These are phyloP conservation scores for Bovichtus diacanthus DNA, from an alignment of 2,797 vertebrate genomes.

Conservation along the genomic window DNA sequence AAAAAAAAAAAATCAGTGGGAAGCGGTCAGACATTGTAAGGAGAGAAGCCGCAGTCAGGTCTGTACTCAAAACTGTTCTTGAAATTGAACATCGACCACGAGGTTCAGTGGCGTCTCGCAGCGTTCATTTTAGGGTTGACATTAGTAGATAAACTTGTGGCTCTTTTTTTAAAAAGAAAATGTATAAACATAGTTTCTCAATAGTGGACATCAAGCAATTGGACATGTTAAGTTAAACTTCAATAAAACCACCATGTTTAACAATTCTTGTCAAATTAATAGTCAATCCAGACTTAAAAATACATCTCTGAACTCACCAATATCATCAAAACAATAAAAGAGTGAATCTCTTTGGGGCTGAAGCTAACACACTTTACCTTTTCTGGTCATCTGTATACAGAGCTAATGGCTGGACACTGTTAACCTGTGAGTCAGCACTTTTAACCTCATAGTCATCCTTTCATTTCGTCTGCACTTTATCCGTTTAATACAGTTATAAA, in stretches of 20 bases:
- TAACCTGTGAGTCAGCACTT: constrained; percentile 19
- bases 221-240: too few relatives aligned
- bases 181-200: background rate
- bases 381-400: too few relatives aligned
- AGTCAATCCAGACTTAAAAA: background rate
- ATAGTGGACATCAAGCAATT: background rate
- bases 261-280: background rate
- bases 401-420: background rate
- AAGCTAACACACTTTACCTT: too few relatives aligned
- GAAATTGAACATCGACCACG: background rate
- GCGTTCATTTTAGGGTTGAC: background rate
- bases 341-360: too few relatives aligned
- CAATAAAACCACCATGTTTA: background rate
- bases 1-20: too few relatives aligned
- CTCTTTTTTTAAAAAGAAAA: background rate
- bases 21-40: background rate
- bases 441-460: background rate
- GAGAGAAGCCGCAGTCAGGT: background rate
- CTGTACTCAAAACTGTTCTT: background rate
- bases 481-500: background rate
- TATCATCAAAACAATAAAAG: background rate
- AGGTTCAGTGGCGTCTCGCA: background rate
- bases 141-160: background rate
- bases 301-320: background rate
- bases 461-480: background rate